Evolutionary conservation across 2,888 invertebrate species (phyloP).

Genomic region (Laothoe populi): DNA sequence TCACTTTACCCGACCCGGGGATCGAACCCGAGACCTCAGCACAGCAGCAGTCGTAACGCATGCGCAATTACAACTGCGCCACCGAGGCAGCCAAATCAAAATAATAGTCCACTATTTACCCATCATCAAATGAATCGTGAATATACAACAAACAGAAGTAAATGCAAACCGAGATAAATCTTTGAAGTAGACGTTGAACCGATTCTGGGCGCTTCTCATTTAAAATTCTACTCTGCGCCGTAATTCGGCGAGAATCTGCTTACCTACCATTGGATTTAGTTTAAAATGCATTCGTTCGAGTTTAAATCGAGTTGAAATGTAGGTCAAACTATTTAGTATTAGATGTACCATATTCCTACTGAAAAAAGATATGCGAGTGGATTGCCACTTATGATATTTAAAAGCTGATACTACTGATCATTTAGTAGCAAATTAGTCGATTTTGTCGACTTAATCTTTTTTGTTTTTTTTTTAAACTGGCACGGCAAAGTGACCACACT

Average conservation of each 20-base stretch:
- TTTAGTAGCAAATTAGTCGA: no score
- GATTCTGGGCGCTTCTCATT: constrained; percentile 60
- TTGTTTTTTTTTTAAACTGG: no score
- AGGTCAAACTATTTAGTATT: not conserved
- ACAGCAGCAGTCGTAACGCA: no score
- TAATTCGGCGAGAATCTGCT: constrained; percentile 51
- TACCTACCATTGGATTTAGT: constrained; percentile 40
- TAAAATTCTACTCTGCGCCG: constrained; percentile 64
- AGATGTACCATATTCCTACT: not conserved
- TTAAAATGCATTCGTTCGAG: constrained; percentile 21
- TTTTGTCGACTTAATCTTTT: no score
- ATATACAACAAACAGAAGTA: constrained; percentile 49
- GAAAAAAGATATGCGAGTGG: no score
- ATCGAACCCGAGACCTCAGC: no score
- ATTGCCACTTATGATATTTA: no score
- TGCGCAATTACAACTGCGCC: no score
- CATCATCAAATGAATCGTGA: constrained; percentile 17
- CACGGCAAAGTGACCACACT: no score
- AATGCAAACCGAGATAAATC: constrained; percentile 77
- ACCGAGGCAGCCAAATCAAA: no score
- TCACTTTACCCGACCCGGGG: no score
- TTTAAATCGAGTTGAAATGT: constrained; percentile 27
- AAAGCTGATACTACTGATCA: no score
- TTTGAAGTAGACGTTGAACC: constrained; percentile 57
- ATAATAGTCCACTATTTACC: not conserved